A percentile compares a stretch with the other conserved stretches of the same genome.
phyloP scores from a whole-genome alignment of 1,140 invertebrate genomes.

The Orchesella cincta region DNA sequence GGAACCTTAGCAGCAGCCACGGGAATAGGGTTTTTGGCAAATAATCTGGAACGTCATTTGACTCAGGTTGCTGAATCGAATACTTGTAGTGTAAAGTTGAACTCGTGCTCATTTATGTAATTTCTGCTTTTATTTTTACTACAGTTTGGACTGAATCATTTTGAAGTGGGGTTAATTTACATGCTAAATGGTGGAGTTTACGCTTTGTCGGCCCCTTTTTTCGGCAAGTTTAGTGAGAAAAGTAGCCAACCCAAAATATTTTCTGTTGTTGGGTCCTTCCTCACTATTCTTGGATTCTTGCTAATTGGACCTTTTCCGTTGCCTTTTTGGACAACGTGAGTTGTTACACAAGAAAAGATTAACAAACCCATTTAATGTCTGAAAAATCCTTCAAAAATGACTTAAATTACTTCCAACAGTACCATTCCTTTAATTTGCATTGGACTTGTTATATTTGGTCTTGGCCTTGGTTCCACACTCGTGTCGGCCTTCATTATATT shows the following conservation, averaged over 20 bases:
- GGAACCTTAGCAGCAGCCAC: slow-evolving; percentile 74
- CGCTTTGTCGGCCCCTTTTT: slow-evolving; percentile 75
- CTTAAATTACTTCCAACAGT: not conserved
- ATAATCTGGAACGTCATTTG: slow-evolving; percentile 79
- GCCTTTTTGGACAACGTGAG: slow-evolving; percentile 65
- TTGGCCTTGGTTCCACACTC: slow-evolving; percentile 77
- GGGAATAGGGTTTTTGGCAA: slow-evolving; percentile 78
- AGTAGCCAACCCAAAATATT: slow-evolving; percentile 66
- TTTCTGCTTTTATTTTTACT: too few species aligned
- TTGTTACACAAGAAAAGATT: not conserved
- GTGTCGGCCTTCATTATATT: slow-evolving; percentile 80
- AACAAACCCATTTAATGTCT: too few species aligned
- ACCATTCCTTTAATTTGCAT: slow-evolving; percentile 60
- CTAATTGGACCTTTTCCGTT: slow-evolving; percentile 76
- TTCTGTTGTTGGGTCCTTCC: slow-evolving; percentile 67
- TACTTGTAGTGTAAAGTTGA: too few species aligned
- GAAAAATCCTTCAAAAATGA: too few species aligned
- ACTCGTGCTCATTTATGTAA: not conserved
- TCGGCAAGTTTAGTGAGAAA: slow-evolving; percentile 78
- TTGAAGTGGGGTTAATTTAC: slow-evolving; percentile 79
- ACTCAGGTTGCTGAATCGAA: slow-evolving; percentile 61
- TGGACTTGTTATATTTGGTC: slow-evolving; percentile 73
- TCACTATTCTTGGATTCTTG: slow-evolving; percentile 68
- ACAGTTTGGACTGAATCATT: slow-evolving; percentile 68
- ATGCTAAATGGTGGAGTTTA: slow-evolving; percentile 86